Base-by-base conservation (phyloP, 2,888 invertebrate species). In the Cancer borealis region DNA sequence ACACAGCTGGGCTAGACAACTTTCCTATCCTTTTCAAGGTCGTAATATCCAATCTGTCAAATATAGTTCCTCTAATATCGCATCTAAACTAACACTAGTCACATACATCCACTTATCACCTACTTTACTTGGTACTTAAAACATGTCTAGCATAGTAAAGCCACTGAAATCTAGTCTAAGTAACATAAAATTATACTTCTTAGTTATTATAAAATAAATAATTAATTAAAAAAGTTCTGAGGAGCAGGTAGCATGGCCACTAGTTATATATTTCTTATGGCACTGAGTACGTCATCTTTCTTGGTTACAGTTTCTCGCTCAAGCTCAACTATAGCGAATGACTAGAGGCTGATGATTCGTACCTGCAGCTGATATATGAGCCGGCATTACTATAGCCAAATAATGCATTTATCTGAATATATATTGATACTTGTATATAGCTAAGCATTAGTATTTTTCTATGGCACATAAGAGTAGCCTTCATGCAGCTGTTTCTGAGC, bases 401-500 rank as follows among this genome's bases (percentile, higher is more conserved):
- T 84, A 84, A 39, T 84, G 84, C 84, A 84, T 84, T 84, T 39
- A 14, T 14, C 84, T 84, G 84, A 39, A 39, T 84, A 84, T 39
- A 39, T 84, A 14, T 84, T 39, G 84, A 84, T 84, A 39, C 5
- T 84, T 39, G n/a, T 39, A 84, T 84, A 84, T 84, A 39, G 84
- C 84, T 84, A 39, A 84, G 84, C 84, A 84, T 10, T 39, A 39
- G n/a, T 73, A 84, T 12, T 6, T 39, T 84, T 30, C 84, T 84
- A 84, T 84, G 84, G 84, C 84, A 84, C 84, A 84, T 84, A 39
- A 84, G 84, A 84, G 84, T 14, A 84, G 84, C 84, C 17, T 84
- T 84, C 84, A 84, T 84, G 84, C 84, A 84, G 30, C 84, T 84
- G 84, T 84, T 84, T 84, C 84, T 84, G 84, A 84, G 84, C 84